phyloP scores from a whole-genome alignment of 2,797 vertebrate species.

The Bradypodion pumilum region DNA sequence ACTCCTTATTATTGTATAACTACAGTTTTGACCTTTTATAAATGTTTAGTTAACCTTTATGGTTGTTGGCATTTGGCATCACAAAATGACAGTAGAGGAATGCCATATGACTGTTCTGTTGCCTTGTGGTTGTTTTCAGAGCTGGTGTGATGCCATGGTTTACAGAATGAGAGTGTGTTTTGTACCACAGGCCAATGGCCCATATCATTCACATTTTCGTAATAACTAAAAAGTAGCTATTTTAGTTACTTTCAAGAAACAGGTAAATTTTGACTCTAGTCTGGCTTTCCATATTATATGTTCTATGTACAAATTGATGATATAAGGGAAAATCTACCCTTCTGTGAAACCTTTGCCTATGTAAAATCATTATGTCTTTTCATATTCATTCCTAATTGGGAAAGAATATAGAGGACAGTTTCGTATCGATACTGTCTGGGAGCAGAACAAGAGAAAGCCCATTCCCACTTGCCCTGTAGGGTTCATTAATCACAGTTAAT shows the following conservation, averaged over 20 bases:
- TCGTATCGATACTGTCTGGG: too few relatives aligned
- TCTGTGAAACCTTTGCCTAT: too few relatives aligned
- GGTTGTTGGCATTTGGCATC: not conserved
- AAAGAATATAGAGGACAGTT: too few relatives aligned
- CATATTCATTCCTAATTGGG: too few relatives aligned
- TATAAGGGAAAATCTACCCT: too few relatives aligned
- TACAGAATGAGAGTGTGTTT: not conserved
- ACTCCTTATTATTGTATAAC: not conserved
- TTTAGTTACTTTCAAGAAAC: not conserved
- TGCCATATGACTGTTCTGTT: not conserved
- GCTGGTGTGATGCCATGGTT: not conserved
- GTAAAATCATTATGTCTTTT: too few relatives aligned
- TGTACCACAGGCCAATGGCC: too few relatives aligned
- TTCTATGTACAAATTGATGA: too few relatives aligned
- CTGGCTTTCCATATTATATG: too few relatives aligned
- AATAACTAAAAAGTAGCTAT: not conserved
- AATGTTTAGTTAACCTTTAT: not conserved
- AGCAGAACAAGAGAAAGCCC: too few relatives aligned
- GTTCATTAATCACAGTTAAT: not conserved
- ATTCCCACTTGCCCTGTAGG: too few relatives aligned
- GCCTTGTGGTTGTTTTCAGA: not conserved
- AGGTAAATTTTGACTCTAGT: too few relatives aligned
- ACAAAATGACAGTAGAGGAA: not conserved
- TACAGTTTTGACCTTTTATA: not conserved
- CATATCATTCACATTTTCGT: not conserved